Percentiles rank a stretch among this genome's conserved stretches.
These are phyloP conservation scores for Salvelinus namaycush DNA, from an alignment of 2,113 vertebrate genomes.

Conservation along the genomic window DNA sequence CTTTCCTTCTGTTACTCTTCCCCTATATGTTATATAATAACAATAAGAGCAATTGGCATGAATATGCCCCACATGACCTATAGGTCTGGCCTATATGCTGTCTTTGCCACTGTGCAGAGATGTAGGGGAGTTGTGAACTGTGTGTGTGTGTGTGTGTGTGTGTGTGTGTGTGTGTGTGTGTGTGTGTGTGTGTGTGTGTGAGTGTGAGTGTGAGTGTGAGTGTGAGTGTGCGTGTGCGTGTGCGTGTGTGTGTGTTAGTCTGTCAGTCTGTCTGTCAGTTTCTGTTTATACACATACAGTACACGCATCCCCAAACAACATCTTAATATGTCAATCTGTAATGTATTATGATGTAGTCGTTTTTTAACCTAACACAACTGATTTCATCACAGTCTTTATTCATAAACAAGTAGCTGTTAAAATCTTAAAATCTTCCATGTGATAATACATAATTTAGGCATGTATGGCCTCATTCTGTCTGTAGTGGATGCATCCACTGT, in stretches of 20 bases:
- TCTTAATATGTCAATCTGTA: too few species aligned
- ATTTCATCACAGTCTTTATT: too few species aligned
- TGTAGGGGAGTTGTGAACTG: not conserved
- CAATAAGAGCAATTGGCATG: slow-evolving; percentile 18
- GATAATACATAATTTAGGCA: slow-evolving; percentile 53
- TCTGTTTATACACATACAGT: too few species aligned
- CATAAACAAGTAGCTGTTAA: slow-evolving; percentile 13
- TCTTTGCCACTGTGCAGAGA: not conserved
- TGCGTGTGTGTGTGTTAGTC: too few species aligned
- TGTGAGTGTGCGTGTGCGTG: too few species aligned
- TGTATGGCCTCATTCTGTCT: slow-evolving; percentile 64
- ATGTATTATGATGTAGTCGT: slow-evolving; percentile 14
- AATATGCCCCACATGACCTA: too few species aligned
- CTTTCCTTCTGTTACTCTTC: not conserved
- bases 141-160: not conserved
- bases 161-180: not conserved
- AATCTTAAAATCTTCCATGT: slow-evolving; percentile 28
- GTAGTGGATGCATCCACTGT: slow-evolving; percentile 39
- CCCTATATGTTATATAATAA: slow-evolving; percentile 4
- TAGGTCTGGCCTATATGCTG: not conserved
- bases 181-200: not conserved
- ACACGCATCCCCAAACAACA: too few species aligned
- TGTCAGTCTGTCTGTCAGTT: too few species aligned
- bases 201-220: not conserved
- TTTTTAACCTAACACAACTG: slow-evolving; percentile 4